Conservation (phyloP, 2,797 vertebrate species). For the Caiman crocodilus region DNA sequence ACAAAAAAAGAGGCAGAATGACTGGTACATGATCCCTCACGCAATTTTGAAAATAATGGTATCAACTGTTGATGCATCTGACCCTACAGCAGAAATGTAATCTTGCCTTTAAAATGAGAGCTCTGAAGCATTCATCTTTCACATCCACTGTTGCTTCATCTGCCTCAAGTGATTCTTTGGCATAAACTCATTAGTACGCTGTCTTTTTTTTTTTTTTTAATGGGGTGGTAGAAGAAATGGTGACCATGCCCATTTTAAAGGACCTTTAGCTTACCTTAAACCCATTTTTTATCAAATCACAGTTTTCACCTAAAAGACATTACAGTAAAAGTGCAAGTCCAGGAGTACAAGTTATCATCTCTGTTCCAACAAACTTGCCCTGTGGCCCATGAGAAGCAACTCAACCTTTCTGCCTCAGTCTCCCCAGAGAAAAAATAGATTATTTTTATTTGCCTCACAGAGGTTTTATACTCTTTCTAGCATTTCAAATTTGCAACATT, state of each 20-base stretch:
- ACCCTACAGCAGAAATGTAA: conserved; percentile 30
- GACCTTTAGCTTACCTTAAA: no score
- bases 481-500: no score
- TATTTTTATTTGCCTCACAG: background rate
- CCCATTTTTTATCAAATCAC: background rate
- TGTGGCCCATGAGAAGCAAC: background rate
- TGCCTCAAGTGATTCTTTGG: background rate
- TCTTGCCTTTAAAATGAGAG: conserved; percentile 11
- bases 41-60: conserved; percentile 73
- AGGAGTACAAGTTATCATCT: background rate
- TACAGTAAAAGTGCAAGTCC: conserved; percentile 17
- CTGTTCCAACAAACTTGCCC: background rate
- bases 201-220: background rate
- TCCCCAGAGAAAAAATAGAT: background rate
- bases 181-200: background rate
- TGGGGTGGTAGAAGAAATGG: no score
- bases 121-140: conserved; percentile 37
- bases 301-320: background rate
- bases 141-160: background rate
- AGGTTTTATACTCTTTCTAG: background rate
- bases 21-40: conserved; percentile 69
- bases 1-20: conserved; percentile 67
- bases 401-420: background rate
- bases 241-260: no score
- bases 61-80: conserved; percentile 55